Evolutionary conservation across 2,888 invertebrate species (phyloP), one percentile per base, ranked within the genome.

Genomic region (Timema cristinae): DNA sequence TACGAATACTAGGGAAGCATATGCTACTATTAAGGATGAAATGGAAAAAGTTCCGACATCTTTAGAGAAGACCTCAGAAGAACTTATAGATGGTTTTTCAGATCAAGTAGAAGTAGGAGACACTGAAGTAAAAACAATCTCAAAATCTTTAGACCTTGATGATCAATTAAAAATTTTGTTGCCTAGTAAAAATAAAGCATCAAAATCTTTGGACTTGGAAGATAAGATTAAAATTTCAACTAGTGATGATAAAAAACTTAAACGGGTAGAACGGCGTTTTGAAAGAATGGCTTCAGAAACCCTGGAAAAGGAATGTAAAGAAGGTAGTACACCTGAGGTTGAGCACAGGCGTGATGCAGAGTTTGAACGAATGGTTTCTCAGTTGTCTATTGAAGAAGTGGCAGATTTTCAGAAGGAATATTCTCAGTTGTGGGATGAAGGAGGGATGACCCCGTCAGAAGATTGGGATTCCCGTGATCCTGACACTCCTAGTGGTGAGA

Each of bases 241-340:
- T 67, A n/a, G 79, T 76, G 76, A 75, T 11, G 82, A 83, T 75
- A 80, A 79, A 72, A 84, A 84, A 79, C 77, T 84, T 66, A 80
- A 80, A 73, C 79, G 83, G 73, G 83, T 85, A 68, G 85, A 85
- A 76, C 80, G 84, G 71, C 82, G 83, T 78, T 85, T 85, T 78
- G 85, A 85, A 78, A 78, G 84, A 77, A 83, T 85, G 83, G 84
- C 85, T 61, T 85, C 85, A 13, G 82, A 85, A 77, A 81, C 81
- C 16, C 76, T 84, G 72, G 83, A 83, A 68, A 79, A 79, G 72
- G 79, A 79, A 49, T 80, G 79, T 13, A 75, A 77, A 56, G 76
- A 80, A 75, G 72, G 81, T 70, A 78, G 80, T 32, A 79, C 81
- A 51, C 81, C 82, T n/a, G 80, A 80, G 72, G 78, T 81, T 72